Percentiles rank a stretch among this genome's conserved stretches.
These are phyloP conservation scores for Naso thynnoides DNA, from an alignment of 2,797 vertebrate species.

Conservation along the genomic window DNA sequence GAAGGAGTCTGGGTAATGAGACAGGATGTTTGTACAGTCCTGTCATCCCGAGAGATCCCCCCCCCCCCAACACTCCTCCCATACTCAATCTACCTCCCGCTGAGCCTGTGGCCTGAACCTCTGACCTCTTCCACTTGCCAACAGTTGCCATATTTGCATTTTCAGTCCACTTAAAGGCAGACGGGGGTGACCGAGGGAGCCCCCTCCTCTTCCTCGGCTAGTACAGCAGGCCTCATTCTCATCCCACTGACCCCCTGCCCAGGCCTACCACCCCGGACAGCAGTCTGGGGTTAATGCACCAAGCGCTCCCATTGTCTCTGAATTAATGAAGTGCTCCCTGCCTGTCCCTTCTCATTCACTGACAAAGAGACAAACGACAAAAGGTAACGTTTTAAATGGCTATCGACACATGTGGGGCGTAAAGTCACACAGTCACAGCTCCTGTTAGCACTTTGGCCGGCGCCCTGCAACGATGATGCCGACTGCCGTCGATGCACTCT, in stretches of 20 bases:
- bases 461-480: slow-evolving; percentile 37
- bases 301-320: slow-evolving; percentile 79
- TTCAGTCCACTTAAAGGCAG: slow-evolving; percentile 70
- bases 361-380: slow-evolving; percentile 74
- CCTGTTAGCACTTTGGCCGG: slow-evolving; percentile 29
- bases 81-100: slow-evolving; percentile 60
- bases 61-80: slow-evolving; percentile 33
- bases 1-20: slow-evolving; percentile 70
- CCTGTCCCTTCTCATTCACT: slow-evolving; percentile 72
- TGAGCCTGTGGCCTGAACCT: slow-evolving; percentile 75
- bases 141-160: slow-evolving; percentile 83
- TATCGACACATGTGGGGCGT: slow-evolving; percentile 51
- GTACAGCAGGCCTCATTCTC: slow-evolving; percentile 83
- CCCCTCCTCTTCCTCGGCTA: slow-evolving; percentile 44
- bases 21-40: slow-evolving; percentile 77
- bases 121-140: slow-evolving; percentile 78
- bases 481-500: slow-evolving; percentile 38
- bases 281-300: slow-evolving; percentile 83
- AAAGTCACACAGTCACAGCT: slow-evolving; percentile 60
- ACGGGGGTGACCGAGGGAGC: slow-evolving; percentile 20
- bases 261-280: slow-evolving; percentile 62
- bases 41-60: slow-evolving; percentile 56
- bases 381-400: slow-evolving; percentile 68
- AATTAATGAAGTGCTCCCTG: slow-evolving; percentile 80
- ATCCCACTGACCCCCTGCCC: slow-evolving; percentile 67